Conservation (phyloP, 2,888 invertebrate species). For the Epinotia bilunana region DNA sequence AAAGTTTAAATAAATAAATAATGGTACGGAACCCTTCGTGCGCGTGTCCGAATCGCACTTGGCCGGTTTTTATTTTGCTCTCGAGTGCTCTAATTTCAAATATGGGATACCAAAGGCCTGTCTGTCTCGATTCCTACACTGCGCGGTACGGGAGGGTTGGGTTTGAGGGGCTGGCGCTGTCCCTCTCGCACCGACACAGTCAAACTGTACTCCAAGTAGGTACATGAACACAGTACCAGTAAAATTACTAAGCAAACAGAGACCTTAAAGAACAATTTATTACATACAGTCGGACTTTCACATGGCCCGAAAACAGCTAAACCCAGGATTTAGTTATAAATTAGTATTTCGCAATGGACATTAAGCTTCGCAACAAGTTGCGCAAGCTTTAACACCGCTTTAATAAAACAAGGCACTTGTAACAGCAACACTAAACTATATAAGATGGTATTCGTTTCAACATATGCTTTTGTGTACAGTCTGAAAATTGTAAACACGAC, state of each 20-base stretch:
- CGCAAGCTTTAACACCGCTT: neutral
- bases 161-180: no score
- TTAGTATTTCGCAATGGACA: slow-evolving; percentile 21
- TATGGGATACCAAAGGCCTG: no score
- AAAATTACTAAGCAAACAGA: neutral
- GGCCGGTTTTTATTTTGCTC: no score
- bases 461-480: neutral
- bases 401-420: slow-evolving; percentile 8
- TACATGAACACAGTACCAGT: neutral
- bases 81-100: no score
- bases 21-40: no score
- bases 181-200: no score
- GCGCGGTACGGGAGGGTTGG: no score
- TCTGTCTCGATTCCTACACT: no score
- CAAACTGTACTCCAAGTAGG: neutral
- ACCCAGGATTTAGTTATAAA: slow-evolving; percentile 29
- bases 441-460: neutral
- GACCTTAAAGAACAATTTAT: neutral
- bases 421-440: neutral
- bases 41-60: no score
- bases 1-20: no score
- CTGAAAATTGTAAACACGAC: neutral
- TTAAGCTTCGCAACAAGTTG: slow-evolving; percentile 24
- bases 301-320: slow-evolving; percentile 14
- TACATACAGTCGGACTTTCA: slow-evolving; percentile 14